Evolutionary conservation across 2,113 vertebrate genomes (phyloP).

Genomic region (Microcebus jonahi): DNA sequence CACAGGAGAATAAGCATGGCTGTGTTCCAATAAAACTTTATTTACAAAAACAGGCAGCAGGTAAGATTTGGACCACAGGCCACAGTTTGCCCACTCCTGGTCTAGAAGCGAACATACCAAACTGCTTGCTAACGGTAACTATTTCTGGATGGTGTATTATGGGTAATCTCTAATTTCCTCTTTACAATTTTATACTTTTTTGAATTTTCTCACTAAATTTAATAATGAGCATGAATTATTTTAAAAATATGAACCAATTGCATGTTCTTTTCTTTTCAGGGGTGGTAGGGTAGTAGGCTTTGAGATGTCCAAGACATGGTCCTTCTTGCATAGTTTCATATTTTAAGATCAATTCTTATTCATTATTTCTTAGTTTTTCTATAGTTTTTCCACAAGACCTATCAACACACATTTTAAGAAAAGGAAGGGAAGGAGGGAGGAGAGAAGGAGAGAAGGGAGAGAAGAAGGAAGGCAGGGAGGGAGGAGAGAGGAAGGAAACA

Average conservation of each 20-base stretch:
- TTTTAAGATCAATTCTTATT: background rate
- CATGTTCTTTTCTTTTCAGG: background rate
- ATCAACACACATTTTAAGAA: background rate
- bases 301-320: background rate
- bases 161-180: background rate
- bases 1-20: background rate
- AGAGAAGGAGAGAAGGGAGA: no score
- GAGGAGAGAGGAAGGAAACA: background rate
- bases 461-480: rapidly evolving
- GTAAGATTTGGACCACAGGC: background rate
- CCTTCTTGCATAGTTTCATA: background rate
- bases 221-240: background rate
- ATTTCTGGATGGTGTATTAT: background rate
- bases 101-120: background rate
- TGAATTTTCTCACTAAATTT: background rate
- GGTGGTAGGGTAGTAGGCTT: background rate
- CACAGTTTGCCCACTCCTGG: background rate
- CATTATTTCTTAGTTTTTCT: background rate
- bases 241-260: background rate
- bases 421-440: no score
- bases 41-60: background rate
- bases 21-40: background rate
- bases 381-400: background rate
- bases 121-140: background rate
- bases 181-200: background rate